Evolutionary conservation across 2,113 vertebrate species (phyloP).

Genomic region (Ciconia maguari): DNA sequence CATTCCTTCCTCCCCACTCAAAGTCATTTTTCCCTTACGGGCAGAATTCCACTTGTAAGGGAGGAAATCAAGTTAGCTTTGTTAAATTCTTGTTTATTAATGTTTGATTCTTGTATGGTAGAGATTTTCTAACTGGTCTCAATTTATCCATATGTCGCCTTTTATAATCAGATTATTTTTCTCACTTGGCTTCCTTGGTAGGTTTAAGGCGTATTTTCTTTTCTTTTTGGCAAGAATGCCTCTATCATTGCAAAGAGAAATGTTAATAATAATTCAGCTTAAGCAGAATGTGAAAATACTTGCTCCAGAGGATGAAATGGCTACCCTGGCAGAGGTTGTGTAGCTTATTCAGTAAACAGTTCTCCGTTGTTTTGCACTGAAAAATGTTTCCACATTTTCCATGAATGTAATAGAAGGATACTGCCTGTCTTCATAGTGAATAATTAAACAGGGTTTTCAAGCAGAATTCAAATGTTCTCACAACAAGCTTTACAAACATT

Average conservation of each 20-base stretch:
- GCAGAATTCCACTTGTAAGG: background rate
- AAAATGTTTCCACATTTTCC: background rate
- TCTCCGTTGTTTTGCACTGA: background rate
- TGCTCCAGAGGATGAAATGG: background rate
- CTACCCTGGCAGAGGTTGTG: background rate
- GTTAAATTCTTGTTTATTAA: background rate
- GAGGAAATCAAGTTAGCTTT: background rate
- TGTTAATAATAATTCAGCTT: background rate
- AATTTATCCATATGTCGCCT: background rate
- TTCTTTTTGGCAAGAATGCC: background rate
- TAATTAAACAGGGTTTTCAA: background rate
- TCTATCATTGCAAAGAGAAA: background rate
- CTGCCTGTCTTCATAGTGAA: background rate
- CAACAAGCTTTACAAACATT: background rate
- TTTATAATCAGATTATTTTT: background rate
- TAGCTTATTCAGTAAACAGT: background rate
- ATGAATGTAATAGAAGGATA: background rate
- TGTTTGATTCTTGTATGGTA: background rate
- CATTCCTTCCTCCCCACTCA: background rate
- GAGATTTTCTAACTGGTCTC: background rate
- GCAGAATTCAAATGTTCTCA: background rate
- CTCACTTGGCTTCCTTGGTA: background rate
- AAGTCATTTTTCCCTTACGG: background rate
- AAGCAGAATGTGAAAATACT: background rate
- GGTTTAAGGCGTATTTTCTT: background rate